These are phyloP conservation scores for Eleginops maclovinus DNA, from an alignment of 2,113 vertebrate genomes.

Conservation along the genomic window DNA sequence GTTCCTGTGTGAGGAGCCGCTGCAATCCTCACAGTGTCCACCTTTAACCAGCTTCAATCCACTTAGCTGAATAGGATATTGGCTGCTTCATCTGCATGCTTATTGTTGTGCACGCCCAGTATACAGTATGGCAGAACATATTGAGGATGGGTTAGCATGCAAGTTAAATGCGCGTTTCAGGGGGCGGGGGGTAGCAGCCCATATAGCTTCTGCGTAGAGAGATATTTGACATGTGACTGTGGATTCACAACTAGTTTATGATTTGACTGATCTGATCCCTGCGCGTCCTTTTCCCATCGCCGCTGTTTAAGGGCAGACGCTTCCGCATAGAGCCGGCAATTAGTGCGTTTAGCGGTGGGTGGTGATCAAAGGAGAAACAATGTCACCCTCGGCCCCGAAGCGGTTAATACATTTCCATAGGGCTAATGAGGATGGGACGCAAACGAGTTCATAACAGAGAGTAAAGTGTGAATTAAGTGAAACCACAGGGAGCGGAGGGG, in stretches of 20 bases:
- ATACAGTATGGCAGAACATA: background rate
- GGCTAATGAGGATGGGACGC: conserved; percentile 62
- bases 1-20: background rate
- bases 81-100: conserved; percentile 1
- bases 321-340: conserved; percentile 30
- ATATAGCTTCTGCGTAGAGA: background rate
- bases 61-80: conserved; percentile 8
- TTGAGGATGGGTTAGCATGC: background rate
- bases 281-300: background rate
- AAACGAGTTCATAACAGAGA: conserved; percentile 66
- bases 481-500: conserved; percentile 68
- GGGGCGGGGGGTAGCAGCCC: background rate
- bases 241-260: conserved; percentile 11
- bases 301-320: background rate
- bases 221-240: background rate
- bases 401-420: conserved; percentile 30
- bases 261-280: background rate
- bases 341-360: conserved; percentile 49
- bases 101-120: conserved; percentile 11
- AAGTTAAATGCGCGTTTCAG: too few relatives aligned
- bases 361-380: conserved; percentile 47
- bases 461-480: conserved; percentile 71
- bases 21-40: conserved; percentile 13
- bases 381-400: conserved; percentile 44
- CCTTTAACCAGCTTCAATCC: conserved; percentile 19